Conservation (phyloP, 2,797 vertebrate species). For the Fistularia commersonii region DNA sequence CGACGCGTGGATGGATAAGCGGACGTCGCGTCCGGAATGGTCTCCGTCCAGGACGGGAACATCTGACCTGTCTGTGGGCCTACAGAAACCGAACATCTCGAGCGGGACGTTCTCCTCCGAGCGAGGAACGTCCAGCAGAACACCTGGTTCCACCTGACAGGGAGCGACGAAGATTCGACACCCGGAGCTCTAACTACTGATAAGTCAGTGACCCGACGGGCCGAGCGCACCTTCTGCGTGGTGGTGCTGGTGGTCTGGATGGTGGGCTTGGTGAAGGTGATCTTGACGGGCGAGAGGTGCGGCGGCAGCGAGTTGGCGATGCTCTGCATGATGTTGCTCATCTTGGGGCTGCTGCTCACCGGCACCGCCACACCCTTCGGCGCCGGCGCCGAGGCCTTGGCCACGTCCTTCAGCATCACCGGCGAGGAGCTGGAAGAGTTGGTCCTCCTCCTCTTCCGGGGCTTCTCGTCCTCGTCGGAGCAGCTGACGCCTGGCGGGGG, state of each 20-base stretch:
- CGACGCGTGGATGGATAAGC: no score
- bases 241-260: slow-evolving; percentile 93
- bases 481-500: slow-evolving; percentile 88
- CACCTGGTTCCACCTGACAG: no score
- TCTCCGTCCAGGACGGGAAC: no score
- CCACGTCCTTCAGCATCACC: slow-evolving; percentile 89
- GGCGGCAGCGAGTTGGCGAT: slow-evolving; percentile 97
- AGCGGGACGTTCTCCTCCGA: no score
- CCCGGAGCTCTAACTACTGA: neutral
- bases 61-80: no score
- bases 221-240: slow-evolving; percentile 87
- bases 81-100: no score
- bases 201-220: neutral
- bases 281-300: slow-evolving; percentile 98
- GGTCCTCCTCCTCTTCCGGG: slow-evolving; percentile 92
- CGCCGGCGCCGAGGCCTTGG: slow-evolving; percentile 89
- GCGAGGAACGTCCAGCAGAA: no score
- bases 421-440: slow-evolving; percentile 96
- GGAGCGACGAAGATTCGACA: neutral
- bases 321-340: slow-evolving; percentile 99
- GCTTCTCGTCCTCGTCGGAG: slow-evolving; percentile 97
- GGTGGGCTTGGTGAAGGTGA: slow-evolving; percentile 97
- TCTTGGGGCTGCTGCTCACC: slow-evolving; percentile 92
- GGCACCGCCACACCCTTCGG: slow-evolving; percentile 88
- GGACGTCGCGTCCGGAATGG: no score